Base-by-base conservation (phyloP, 2,113 vertebrate genomes). In the Pelodiscus sinensis region DNA sequence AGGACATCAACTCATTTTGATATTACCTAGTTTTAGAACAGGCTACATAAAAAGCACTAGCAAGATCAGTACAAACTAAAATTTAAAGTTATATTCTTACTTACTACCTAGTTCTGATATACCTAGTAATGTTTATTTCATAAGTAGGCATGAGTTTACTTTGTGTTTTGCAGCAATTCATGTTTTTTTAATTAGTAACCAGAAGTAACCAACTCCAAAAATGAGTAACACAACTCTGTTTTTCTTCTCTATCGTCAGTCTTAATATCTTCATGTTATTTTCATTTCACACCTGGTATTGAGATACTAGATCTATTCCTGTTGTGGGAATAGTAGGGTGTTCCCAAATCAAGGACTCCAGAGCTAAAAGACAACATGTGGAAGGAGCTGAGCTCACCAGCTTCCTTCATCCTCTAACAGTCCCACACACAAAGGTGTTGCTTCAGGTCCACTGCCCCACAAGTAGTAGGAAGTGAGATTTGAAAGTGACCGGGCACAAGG, bases 181-280 rank as follows among this genome's bases (percentile, higher is more conserved):
- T 16, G 31, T 16, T 31, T 68, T 68, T 7, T 19, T 2, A 68
- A n/a, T 68, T 68, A n/a, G 29, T 18, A 68, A 9, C 4, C 4
- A 52, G 56, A 19, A 52, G 78, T 57, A 4, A 22, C 44, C 65
- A 82, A 1, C 7, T 16, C 54, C 78, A 77, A 29, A 35, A 79
- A 0, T 1, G 0, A 81, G 60, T 2, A 65, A n/a, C 13, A 9
- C 31, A n/a, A 8, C n/a, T 75, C 71, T 44, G 0, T 0, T 79
- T 50, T 4, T 60, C 29, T 88, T 3, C 51, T 29, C 0, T 3
- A 38, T 71, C 13, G 3, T 75, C 6, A 90, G 22, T 4, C n/a
- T n/a, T n/a, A n/a, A n/a, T n/a, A n/a, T n/a, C 0, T 0, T 0
- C 78, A 27, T 27, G 12, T 0, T 82, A 50, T 0, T 7, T 55